Evolutionary conservation across 92 coral and sea anemone genomes (phyloP), one percentile per base, ranked within the genome.

Genomic region (Phenganax stokvisi): DNA sequence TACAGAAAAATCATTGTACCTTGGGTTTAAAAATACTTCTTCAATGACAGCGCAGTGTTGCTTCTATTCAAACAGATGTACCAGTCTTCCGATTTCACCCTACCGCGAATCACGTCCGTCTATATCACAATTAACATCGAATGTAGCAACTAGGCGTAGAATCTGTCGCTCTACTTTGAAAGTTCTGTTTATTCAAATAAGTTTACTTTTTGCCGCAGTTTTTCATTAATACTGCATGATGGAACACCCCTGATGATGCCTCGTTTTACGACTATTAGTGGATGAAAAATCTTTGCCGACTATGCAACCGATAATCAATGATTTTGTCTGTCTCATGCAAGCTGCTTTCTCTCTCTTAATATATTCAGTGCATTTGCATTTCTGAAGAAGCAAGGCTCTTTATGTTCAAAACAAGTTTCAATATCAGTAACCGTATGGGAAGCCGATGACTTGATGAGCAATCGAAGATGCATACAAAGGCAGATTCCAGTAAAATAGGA

Each of bases 191-290:
- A 30, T 68, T 68, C 53, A 12, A 37, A 30, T 68, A 11, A 30
- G 73, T 6, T 53, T 25, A 11, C 17, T 25, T 16, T 68, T 68
- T 37, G 53, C 73, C 73, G 12, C 53, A 68, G 30, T 53, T 53
- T 53, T 68, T 68, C 73, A 68, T 68, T 68, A 68, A 68, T 30
- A 7, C 17, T 68, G 52, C 73, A 68, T 37, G 47, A 51, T 30
- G 54, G 16, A 20, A 6, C 9, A 1, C 70, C 70, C 2, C 73
- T 30, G n/a, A 5, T 37, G 73, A 37, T 68, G 73, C 16, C 10
- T 28, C 73, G 73, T 68, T 68, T 17, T 68, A 37, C 31, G 30
- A 52, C 6, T 51, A 30, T 68, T 68, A 30, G 53, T 10, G 16
- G 53, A 25, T 68, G 13, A 28, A 9, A n/a, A 13, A 68, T 68